These are phyloP conservation scores for Charanyca ferruginea DNA, from an alignment of 2,888 invertebrate species.

Conservation along the genomic window DNA sequence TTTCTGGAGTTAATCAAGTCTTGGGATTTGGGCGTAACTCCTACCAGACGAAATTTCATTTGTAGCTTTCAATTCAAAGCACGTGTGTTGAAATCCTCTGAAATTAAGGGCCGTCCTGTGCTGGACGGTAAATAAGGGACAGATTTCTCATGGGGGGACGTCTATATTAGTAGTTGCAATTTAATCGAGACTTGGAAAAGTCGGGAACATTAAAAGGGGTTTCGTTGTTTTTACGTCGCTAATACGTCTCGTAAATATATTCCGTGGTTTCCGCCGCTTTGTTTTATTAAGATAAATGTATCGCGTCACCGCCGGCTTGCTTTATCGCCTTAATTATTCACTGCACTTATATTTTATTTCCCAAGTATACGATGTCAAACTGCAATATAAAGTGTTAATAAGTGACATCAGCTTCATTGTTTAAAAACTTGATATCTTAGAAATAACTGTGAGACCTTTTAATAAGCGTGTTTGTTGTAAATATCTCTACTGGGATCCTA, in stretches of 20 bases:
- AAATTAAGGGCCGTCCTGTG: constrained; percentile 66
- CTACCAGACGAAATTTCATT: constrained; percentile 54
- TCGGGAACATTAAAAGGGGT: constrained; percentile 66
- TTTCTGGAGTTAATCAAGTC: constrained; percentile 33
- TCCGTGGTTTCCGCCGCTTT: constrained; percentile 60
- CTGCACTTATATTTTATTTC: constrained; percentile 67
- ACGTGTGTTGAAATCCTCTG: constrained; percentile 69
- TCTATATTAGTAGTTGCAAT: constrained; percentile 66
- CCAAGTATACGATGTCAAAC: constrained; percentile 48
- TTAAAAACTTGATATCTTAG: constrained; percentile 18
- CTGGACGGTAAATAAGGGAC: constrained; percentile 66
- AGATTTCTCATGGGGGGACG: constrained; percentile 71
- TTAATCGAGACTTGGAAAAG: constrained; percentile 68
- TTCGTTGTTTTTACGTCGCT: constrained; percentile 62
- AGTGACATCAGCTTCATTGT: constrained; percentile 12
- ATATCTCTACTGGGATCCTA: not conserved
- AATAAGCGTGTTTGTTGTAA: constrained; percentile 1
- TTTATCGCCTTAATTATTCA: constrained; percentile 70
- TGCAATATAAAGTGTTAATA: constrained; percentile 23
- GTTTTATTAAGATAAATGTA: constrained; percentile 73
- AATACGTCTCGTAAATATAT: constrained; percentile 69
- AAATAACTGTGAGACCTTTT: constrained; percentile 13
- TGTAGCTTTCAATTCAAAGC: constrained; percentile 64
- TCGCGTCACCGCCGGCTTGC: constrained; percentile 65
- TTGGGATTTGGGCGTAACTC: constrained; percentile 32